Evolutionary conservation across 2,888 invertebrate species (phyloP), one percentile per base, ranked within the genome.

Genomic region (Campoplex nolae): DNA sequence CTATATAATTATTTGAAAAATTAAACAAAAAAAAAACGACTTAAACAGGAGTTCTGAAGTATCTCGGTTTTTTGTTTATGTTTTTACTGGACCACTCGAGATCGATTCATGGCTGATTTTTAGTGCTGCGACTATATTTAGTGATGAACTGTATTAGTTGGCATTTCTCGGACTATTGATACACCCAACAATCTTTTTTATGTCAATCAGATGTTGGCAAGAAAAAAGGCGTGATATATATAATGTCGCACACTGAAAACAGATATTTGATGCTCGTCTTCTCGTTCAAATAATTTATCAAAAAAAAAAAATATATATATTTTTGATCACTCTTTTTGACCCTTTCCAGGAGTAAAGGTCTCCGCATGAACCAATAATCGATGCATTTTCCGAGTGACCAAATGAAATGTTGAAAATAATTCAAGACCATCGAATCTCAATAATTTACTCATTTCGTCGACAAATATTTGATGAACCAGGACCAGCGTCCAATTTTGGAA

Each of bases 311-410:
- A 9, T 42, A 1, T 42, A 9, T 42, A 1, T 42, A 0, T 42
- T 42, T 42, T 42, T 42, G 42, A 42, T 7, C 1, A 9, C 42
- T 42, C 9, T 42, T 42, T 42, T 42, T 9, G 0, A 38, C 42
- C 42, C 9, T 42, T 42, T 42, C 42, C 9, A 42, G 38, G 38
- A 4, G 1, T 38, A 38, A 42, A 42, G 1, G 38, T 38, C 6
- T 38, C 38, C 38, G n/a, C n/a, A 23, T 23, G 23, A 23, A 76
- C 68, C 68, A 45, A 28, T 42, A 42, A 68, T 56, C 23, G 56
- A 56, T 56, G 23, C 4, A 13, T 58, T 58, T 8, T 23, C 28
- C 62, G 51, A 87, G 86, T 76, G 87, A 86, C 86, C 87, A 85
- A 82, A 86, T 85, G 86, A 68, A 70, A 74, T n/a, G 38, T 38